These are phyloP conservation scores for Bufotes viridis DNA, from an alignment of 2,797 vertebrate genomes.

Conservation along the genomic window DNA sequence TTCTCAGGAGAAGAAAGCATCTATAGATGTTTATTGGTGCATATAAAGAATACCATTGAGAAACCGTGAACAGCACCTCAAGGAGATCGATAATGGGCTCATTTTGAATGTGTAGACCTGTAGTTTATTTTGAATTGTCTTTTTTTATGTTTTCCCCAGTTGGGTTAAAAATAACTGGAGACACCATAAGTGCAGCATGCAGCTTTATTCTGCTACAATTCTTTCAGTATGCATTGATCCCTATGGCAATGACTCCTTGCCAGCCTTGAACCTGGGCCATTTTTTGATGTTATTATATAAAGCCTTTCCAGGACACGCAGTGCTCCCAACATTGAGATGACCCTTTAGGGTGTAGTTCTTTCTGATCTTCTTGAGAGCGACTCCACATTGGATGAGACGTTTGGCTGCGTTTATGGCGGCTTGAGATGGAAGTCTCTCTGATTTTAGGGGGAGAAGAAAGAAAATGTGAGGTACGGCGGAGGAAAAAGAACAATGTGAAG, in stretches of 20 bases:
- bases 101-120: too few relatives aligned
- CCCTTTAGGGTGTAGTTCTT: constrained; percentile 70
- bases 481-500: too few relatives aligned
- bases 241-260: background rate
- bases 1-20: too few relatives aligned
- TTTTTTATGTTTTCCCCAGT: too few relatives aligned
- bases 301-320: constrained; percentile 74
- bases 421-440: constrained; percentile 60
- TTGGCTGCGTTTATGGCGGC: constrained; percentile 70
- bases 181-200: too few relatives aligned
- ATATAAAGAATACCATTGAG: too few relatives aligned
- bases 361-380: constrained; percentile 64
- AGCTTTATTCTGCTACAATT: background rate
- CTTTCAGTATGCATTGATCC: background rate
- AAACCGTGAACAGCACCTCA: too few relatives aligned
- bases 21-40: too few relatives aligned
- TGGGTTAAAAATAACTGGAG: too few relatives aligned
- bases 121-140: too few relatives aligned
- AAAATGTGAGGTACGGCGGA: background rate
- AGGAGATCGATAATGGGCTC: too few relatives aligned
- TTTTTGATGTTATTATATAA: constrained; percentile 71
- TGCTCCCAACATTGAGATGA: constrained; percentile 74
- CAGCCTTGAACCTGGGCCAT: constrained; percentile 61
- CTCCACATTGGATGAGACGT: constrained; percentile 72
- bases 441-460: background rate